Conservation (phyloP, 2,797 vertebrate species). For the Rhynchonycteris naso region DNA sequence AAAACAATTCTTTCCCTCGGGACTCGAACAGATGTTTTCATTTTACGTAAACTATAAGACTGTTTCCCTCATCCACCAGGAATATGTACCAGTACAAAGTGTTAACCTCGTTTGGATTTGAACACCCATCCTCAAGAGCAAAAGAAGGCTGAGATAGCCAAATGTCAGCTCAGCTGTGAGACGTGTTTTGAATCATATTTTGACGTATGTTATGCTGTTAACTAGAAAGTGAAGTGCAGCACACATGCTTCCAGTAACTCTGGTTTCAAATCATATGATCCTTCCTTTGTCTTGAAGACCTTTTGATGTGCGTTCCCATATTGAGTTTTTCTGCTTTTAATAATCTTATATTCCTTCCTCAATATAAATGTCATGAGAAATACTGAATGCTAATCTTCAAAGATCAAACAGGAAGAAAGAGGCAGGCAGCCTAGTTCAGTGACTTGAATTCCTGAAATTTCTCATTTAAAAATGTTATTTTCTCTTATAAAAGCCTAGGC, state of each 20-base stretch:
- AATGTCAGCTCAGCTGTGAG: constrained; percentile 62
- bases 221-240: constrained; percentile 77
- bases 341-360: constrained; percentile 84
- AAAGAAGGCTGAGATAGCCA: constrained; percentile 56
- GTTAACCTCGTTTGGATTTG: constrained; percentile 73
- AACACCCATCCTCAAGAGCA: constrained; percentile 68
- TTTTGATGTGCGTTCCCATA: constrained; percentile 84
- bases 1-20: constrained; percentile 62
- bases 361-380: constrained; percentile 82
- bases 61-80: constrained; percentile 55
- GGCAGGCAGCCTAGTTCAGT: constrained; percentile 51
- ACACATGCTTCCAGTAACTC: constrained; percentile 84
- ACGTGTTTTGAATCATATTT: constrained; percentile 70
- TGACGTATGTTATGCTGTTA: constrained; percentile 63
- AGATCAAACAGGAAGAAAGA: constrained; percentile 83
- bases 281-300: constrained; percentile 83
- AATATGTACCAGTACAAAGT: constrained; percentile 60
- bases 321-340: constrained; percentile 85
- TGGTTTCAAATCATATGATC: constrained; percentile 77
- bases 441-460: constrained; percentile 76
- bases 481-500: constrained; percentile 24
- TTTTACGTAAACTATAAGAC: constrained; percentile 32
- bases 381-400: constrained; percentile 78
- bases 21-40: constrained; percentile 68
- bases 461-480: constrained; percentile 56